phyloP scores from a whole-genome alignment of 1,140 invertebrate species.

The Mylabris phalerata region DNA sequence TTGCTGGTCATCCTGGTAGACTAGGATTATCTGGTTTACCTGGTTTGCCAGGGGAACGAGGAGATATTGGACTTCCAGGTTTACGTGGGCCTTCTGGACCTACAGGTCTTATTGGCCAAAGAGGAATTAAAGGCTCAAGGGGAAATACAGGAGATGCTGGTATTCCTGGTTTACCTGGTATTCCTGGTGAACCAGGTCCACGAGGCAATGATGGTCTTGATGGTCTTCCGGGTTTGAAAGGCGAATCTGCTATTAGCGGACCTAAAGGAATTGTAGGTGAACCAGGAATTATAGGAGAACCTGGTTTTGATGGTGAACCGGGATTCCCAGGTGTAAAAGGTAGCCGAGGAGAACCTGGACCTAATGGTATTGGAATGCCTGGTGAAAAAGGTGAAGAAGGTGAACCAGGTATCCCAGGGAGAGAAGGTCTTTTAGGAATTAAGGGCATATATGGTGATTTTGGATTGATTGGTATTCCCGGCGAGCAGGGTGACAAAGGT shows the following conservation, averaged over 20 bases:
- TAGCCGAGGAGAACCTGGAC: slow-evolving; percentile 17
- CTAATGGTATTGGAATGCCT: slow-evolving; percentile 35
- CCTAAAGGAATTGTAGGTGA: slow-evolving; percentile 59
- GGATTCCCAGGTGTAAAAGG: slow-evolving; percentile 25
- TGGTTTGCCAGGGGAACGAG: slow-evolving; percentile 48
- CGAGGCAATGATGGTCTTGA: slow-evolving; percentile 48
- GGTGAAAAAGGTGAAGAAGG: slow-evolving; percentile 59
- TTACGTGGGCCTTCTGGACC: slow-evolving; percentile 49
- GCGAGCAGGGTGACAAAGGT: slow-evolving; percentile 28
- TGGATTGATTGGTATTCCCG: slow-evolving; percentile 33
- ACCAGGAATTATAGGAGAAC: slow-evolving; percentile 45
- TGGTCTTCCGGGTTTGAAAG: slow-evolving; percentile 47
- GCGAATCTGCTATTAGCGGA: slow-evolving; percentile 56
- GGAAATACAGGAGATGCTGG: slow-evolving; percentile 45
- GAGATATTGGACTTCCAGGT: slow-evolving; percentile 54
- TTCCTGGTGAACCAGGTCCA: slow-evolving; percentile 50
- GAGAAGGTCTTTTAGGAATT: slow-evolving; percentile 42
- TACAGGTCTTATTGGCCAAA: slow-evolving; percentile 48
- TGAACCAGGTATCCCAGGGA: slow-evolving; percentile 43
- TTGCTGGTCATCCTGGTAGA: slow-evolving; percentile 52
- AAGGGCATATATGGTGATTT: slow-evolving; percentile 35
- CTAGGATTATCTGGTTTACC: slow-evolving; percentile 41
- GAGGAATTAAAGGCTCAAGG: slow-evolving; percentile 39
- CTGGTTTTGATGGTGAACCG: slow-evolving; percentile 43
- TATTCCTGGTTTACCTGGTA: slow-evolving; percentile 54